Evolutionary conservation across 2,797 vertebrate genomes (phyloP).

Genomic region (Orestias chungarensis): DNA sequence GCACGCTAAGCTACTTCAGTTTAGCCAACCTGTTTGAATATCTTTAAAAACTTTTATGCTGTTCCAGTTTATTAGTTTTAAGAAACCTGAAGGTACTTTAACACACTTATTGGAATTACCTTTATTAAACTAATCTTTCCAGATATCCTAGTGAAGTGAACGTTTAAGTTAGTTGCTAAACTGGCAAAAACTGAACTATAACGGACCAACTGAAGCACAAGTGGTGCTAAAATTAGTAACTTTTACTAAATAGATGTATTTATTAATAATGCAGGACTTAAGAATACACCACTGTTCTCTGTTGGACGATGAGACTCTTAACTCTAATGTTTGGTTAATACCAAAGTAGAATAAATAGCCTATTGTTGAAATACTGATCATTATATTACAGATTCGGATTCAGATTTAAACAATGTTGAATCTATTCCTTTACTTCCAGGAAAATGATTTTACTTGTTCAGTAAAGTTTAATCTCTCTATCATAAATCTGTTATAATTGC

Average conservation of each 20-base stretch:
- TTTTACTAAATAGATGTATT: not conserved
- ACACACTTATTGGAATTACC: not conserved
- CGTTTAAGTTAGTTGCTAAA: not conserved
- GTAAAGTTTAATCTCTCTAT: not conserved
- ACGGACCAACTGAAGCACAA: no score
- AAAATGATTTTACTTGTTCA: not conserved
- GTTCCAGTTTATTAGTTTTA: not conserved
- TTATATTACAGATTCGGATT: not conserved
- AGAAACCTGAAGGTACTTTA: not conserved
- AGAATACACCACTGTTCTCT: not conserved
- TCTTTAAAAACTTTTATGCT: not conserved
- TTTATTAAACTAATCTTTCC: not conserved
- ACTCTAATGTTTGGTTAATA: no score
- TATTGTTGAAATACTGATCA: not conserved
- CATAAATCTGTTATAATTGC: not conserved
- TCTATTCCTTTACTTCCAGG: not conserved
- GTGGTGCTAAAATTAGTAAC: not conserved
- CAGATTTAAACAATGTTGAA: not conserved
- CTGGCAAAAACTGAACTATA: not conserved
- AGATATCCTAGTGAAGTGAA: not conserved
- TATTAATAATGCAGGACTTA: not conserved
- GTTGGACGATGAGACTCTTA: not conserved
- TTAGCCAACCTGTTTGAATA: not conserved
- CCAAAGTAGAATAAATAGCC: not conserved
- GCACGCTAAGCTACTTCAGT: not conserved